Conservation (phyloP, 1,140 invertebrate genomes). For the Oryzaephilus surinamensis region DNA sequence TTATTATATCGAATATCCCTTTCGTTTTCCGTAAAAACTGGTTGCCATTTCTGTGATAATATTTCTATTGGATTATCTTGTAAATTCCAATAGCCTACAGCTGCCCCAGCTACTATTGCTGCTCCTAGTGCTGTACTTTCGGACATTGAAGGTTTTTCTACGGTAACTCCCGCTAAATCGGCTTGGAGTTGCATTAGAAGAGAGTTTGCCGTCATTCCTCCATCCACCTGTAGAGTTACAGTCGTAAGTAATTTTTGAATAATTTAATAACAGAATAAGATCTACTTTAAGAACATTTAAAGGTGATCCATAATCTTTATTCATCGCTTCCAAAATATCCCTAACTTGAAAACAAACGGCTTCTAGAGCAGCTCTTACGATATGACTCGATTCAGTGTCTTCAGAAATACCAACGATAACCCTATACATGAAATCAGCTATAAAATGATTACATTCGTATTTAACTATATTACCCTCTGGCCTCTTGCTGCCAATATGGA, state of each 20-base stretch:
- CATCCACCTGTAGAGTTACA: slow-evolving; percentile 75
- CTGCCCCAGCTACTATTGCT: slow-evolving; percentile 79
- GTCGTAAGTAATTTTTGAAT: slow-evolving; percentile 39
- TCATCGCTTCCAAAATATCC: slow-evolving; percentile 80
- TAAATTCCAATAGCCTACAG: slow-evolving; percentile 53
- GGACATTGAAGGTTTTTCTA: slow-evolving; percentile 69
- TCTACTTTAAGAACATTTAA: slow-evolving; percentile 58
- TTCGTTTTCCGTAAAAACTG: slow-evolving; percentile 64
- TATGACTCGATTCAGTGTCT: slow-evolving; percentile 58
- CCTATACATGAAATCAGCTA: slow-evolving; percentile 30
- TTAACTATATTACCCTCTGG: slow-evolving; percentile 57
- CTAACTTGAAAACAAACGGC: slow-evolving; percentile 74
- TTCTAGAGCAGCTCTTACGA: slow-evolving; percentile 68
- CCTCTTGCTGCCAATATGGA: slow-evolving; percentile 90
- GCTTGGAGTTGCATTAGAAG: slow-evolving; percentile 75
- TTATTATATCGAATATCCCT: slow-evolving; percentile 70
- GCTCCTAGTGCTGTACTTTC: slow-evolving; percentile 86
- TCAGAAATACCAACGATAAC: slow-evolving; percentile 72
- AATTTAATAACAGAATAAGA: not conserved
- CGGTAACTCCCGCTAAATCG: slow-evolving; percentile 27
- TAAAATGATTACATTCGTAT: not conserved
- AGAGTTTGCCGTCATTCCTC: slow-evolving; percentile 83
- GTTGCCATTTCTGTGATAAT: slow-evolving; percentile 65
- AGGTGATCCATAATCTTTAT: slow-evolving; percentile 69
- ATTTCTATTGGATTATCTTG: slow-evolving; percentile 42